These are phyloP conservation scores for Sinocyclocheilus grahami DNA, from an alignment of 2,113 vertebrate genomes.

Conservation along the genomic window DNA sequence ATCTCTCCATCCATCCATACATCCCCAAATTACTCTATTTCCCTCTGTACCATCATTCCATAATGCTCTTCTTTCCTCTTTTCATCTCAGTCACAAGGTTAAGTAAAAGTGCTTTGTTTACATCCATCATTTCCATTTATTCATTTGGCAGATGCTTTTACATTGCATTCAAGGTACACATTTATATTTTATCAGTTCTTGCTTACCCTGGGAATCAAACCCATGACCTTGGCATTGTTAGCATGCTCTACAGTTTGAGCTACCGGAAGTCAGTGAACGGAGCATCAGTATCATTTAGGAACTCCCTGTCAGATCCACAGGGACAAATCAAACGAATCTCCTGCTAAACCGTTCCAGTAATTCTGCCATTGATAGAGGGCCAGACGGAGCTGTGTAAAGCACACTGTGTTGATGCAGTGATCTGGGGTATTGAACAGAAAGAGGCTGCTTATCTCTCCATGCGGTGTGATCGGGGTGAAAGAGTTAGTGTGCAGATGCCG, in stretches of 20 bases:
- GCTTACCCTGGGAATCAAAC: too few species aligned
- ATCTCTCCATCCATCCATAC: not conserved
- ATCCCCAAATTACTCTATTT: not conserved
- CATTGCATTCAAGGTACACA: too few species aligned
- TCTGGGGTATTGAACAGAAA: slow-evolving; percentile 5
- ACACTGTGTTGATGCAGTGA: not conserved
- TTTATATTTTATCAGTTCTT: too few species aligned
- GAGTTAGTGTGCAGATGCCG: not conserved
- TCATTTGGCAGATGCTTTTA: too few species aligned
- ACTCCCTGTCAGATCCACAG: not conserved
- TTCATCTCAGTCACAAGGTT: not conserved
- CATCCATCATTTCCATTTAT: too few species aligned
- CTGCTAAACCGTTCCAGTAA: not conserved
- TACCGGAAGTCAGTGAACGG: not conserved
- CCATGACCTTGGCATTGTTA: too few species aligned
- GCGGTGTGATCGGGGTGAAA: slow-evolving; percentile 20
- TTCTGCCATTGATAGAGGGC: not conserved
- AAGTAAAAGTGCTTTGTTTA: not conserved
- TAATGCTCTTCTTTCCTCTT: not conserved
- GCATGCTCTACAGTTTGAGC: too few species aligned
- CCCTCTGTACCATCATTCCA: not conserved
- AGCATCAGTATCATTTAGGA: not conserved
- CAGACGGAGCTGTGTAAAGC: not conserved
- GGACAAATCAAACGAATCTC: slow-evolving; percentile 27
- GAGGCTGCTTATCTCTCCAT: slow-evolving; percentile 13